Percentiles rank a stretch among this genome's conserved stretches.
These are phyloP conservation scores for Peucedramus taeniatus DNA, from an alignment of 2,113 vertebrate genomes.

Conservation along the genomic window DNA sequence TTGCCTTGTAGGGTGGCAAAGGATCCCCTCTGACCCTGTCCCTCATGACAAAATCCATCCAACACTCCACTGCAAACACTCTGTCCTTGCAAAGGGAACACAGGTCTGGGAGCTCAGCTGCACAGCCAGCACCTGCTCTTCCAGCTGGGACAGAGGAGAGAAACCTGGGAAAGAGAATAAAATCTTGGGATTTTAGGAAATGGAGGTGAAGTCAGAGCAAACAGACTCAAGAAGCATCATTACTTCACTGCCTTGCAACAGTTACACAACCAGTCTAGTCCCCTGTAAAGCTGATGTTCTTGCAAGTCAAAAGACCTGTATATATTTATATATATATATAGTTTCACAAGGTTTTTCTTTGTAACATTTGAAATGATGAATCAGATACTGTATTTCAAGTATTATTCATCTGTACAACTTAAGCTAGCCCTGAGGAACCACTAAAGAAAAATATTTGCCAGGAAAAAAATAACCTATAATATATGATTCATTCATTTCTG, in stretches of 20 bases:
- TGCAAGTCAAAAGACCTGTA: not conserved
- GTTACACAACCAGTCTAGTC: not conserved
- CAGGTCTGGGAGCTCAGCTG: not conserved
- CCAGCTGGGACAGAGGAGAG: not conserved
- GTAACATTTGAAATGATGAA: not conserved
- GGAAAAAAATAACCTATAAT: slow-evolving; percentile 57
- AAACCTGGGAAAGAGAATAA: not conserved
- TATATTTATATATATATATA: not conserved
- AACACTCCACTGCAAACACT: not conserved
- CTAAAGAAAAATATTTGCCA: slow-evolving; percentile 39
- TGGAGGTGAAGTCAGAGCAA: not conserved
- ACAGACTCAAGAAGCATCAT: not conserved
- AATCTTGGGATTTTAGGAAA: not conserved
- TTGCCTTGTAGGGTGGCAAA: not conserved
- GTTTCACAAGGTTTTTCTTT: not conserved
- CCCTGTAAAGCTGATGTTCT: not conserved
- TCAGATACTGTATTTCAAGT: not conserved
- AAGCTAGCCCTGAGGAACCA: slow-evolving; percentile 1
- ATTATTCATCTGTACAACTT: slow-evolving; percentile 27
- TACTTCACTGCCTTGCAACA: not conserved
- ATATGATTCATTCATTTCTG: slow-evolving; percentile 55
- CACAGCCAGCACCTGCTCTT: not conserved
- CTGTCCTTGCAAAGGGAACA: not conserved
- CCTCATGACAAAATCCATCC: not conserved
- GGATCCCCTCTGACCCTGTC: not conserved